A percentile compares a stretch with the other conserved stretches of the same genome.
Evolutionary conservation across 2,797 vertebrate species (phyloP).

Genomic region (Amphiprion clarkii): DNA sequence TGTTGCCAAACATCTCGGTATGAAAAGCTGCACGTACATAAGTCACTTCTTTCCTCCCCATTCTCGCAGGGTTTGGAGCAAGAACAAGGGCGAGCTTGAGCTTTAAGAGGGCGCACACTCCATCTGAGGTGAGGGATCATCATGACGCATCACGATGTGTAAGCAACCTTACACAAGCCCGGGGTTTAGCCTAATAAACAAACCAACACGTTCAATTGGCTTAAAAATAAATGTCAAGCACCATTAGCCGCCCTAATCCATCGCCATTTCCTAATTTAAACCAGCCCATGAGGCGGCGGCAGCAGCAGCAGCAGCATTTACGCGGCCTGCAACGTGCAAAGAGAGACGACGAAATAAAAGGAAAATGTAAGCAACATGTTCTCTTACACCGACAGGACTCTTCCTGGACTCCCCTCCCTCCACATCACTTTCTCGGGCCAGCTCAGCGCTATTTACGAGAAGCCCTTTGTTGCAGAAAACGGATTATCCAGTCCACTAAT

Average conservation of each 20-base stretch:
- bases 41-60: too few relatives aligned
- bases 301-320: too few relatives aligned
- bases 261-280: conserved; percentile 58
- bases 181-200: conserved; percentile 61
- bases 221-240: conserved; percentile 72
- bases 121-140: conserved; percentile 56
- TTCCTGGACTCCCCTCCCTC: conserved; percentile 40
- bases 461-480: conserved; percentile 85
- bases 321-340: conserved; percentile 55
- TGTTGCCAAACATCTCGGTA: background rate
- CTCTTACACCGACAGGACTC: conserved; percentile 45
- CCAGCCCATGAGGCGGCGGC: conserved; percentile 23
- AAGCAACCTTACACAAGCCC: conserved; percentile 63
- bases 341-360: conserved; percentile 4
- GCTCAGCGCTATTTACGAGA: conserved; percentile 84
- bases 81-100: conserved; percentile 21
- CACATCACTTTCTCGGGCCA: conserved; percentile 65
- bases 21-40: conserved; percentile 21
- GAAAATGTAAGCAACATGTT: conserved; percentile 37
- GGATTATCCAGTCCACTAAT: conserved; percentile 82
- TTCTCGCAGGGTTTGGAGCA: conserved; percentile 14
- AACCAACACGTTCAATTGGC: conserved; percentile 74
- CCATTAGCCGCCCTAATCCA: conserved; percentile 73
- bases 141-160: conserved; percentile 73
- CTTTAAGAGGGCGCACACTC: conserved; percentile 8